Evolutionary conservation across 2,888 invertebrate species (phyloP).

Genomic region (Automeris io): DNA sequence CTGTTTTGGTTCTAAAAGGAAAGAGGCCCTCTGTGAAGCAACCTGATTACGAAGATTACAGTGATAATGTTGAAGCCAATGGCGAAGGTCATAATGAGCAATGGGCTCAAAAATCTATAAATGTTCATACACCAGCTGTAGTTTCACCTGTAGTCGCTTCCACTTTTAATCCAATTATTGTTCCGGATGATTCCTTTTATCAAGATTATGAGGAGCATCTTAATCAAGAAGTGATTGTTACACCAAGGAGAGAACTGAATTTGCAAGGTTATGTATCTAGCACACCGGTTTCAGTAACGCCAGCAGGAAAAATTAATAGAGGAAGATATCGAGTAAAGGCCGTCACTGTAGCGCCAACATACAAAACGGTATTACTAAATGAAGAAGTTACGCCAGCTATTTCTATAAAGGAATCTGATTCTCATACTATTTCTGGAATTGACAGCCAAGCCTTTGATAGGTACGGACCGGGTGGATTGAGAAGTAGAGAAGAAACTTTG

Average conservation of each 20-base stretch:
- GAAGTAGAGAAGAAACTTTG: constrained; percentile 76
- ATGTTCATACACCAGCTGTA: constrained; percentile 29
- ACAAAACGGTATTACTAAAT: constrained; percentile 53
- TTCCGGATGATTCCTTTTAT: constrained; percentile 68
- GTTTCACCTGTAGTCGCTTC: constrained; percentile 47
- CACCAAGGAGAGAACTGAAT: constrained; percentile 35
- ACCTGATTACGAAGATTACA: constrained; percentile 44
- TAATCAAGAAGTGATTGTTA: constrained; percentile 39
- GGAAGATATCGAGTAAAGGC: constrained; percentile 53
- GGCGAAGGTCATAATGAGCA: constrained; percentile 46
- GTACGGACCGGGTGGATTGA: constrained; percentile 79
- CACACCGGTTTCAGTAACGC: constrained; percentile 39
- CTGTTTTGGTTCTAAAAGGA: constrained; percentile 70
- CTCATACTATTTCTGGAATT: constrained; percentile 30
- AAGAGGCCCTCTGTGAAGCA: constrained; percentile 47
- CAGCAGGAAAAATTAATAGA: constrained; percentile 46
- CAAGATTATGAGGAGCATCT: constrained; percentile 56
- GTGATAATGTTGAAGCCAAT: constrained; percentile 39
- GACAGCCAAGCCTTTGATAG: constrained; percentile 74
- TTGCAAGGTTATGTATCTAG: constrained; percentile 46
- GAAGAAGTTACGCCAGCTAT: constrained; percentile 45
- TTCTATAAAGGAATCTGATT: constrained; percentile 25
- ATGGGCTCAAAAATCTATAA: constrained; percentile 41
- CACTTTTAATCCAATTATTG: constrained; percentile 67
- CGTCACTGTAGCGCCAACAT: constrained; percentile 62